Evolutionary conservation across 2,888 invertebrate species (phyloP).

Genomic region (Oligia fasciuncula): DNA sequence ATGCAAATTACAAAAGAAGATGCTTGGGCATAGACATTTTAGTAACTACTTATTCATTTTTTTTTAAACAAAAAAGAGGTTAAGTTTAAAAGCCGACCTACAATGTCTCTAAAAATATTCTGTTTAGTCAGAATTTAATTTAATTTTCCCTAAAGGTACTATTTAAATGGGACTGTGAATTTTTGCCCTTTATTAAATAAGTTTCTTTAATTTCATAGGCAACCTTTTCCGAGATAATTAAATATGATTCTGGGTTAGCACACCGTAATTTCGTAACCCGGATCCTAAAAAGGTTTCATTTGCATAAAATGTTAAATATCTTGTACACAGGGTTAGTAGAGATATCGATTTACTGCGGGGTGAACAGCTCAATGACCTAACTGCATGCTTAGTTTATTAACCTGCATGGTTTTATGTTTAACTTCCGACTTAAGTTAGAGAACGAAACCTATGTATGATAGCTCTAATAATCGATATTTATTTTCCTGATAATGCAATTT

Average conservation of each 20-base stretch:
- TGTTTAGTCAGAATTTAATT: constrained; percentile 23
- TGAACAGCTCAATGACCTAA: constrained; percentile 26
- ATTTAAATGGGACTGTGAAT: constrained; percentile 36
- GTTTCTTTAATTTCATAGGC: constrained; percentile 57
- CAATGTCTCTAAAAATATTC: constrained; percentile 1
- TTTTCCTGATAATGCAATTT: neutral
- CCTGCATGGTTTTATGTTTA: constrained; percentile 19
- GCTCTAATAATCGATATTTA: neutral
- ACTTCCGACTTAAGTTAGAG: neutral
- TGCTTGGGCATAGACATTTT: neutral
- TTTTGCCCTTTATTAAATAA: constrained; percentile 49
- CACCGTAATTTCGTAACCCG: constrained; percentile 20
- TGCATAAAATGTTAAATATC: constrained; percentile 53
- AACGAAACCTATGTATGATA: neutral
- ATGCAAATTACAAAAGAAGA: neutral
- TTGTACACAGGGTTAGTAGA: constrained; percentile 16
- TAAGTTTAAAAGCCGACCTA: neutral
- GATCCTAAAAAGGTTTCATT: constrained; percentile 54
- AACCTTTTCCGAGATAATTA: constrained; percentile 57
- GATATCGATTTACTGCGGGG: constrained; percentile 47
- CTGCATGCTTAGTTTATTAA: constrained; percentile 29
- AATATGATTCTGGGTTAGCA: constrained; percentile 53
- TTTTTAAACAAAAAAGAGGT: constrained; percentile 7
- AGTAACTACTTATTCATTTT: neutral
- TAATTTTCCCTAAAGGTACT: constrained; percentile 23